Conservation (phyloP, 2,797 vertebrate species). For the Amblyraja radiata region DNA sequence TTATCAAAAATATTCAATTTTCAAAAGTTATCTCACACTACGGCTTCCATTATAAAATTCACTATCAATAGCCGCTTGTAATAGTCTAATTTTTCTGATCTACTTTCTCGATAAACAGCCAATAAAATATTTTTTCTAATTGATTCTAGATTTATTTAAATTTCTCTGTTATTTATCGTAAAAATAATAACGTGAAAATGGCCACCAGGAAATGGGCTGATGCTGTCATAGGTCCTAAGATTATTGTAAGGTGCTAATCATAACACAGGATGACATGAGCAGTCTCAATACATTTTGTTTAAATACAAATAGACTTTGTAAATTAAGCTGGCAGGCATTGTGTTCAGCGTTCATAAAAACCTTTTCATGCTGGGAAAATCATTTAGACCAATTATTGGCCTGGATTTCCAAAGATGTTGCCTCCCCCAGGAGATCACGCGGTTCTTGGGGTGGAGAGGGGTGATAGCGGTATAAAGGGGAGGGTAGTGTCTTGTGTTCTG, state of each 20-base stretch:
- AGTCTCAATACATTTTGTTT: not conserved
- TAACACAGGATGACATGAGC: not conserved
- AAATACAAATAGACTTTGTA: not conserved
- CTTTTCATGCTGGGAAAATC: slow-evolving; percentile 6
- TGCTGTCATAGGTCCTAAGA: not conserved
- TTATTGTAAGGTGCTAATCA: not conserved
- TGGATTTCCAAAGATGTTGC: no score
- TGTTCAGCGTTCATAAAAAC: not conserved
- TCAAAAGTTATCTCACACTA: not conserved
- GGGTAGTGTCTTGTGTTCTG: no score
- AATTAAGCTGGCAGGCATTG: not conserved
- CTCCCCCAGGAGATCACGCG: no score
- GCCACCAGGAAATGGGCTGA: not conserved
- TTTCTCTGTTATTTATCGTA: not conserved
- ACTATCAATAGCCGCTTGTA: no score
- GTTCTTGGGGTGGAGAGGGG: no score
- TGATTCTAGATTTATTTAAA: not conserved
- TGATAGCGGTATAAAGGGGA: no score
- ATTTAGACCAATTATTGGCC: not conserved
- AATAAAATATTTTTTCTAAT: no score
- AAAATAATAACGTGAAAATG: not conserved
- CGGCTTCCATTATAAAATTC: not conserved
- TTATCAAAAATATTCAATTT: not conserved
- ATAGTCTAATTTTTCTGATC: no score
- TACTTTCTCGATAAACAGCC: no score